Evolutionary conservation across 2,888 invertebrate genomes (phyloP).

Genomic region (Tetheella fluctuosa): DNA sequence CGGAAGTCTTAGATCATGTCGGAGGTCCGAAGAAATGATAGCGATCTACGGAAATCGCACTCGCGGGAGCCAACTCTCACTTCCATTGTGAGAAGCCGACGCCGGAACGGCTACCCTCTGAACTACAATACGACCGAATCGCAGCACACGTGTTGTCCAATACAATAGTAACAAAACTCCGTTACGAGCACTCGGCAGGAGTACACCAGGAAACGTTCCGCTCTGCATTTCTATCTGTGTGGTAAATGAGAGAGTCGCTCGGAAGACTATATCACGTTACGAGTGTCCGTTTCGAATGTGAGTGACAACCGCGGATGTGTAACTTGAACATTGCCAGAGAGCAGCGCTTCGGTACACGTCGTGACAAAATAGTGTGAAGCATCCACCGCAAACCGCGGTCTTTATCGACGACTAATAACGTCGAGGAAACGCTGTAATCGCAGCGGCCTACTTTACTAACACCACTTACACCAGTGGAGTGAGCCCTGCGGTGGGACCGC

Average conservation of each 20-base stretch:
- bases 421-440: slow-evolving; percentile 65
- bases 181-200: slow-evolving; percentile 47
- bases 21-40: slow-evolving; percentile 63
- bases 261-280: slow-evolving; percentile 67
- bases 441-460: slow-evolving; percentile 65
- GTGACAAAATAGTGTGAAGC: slow-evolving; percentile 43
- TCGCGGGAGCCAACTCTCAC: slow-evolving; percentile 69
- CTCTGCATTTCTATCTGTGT: slow-evolving; percentile 72
- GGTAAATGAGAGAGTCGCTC: slow-evolving; percentile 75
- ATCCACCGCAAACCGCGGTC: slow-evolving; percentile 60
- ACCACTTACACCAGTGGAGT: slow-evolving; percentile 60
- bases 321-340: slow-evolving; percentile 61
- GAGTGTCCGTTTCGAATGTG: slow-evolving; percentile 66
- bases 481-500: slow-evolving; percentile 67
- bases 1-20: slow-evolving; percentile 59
- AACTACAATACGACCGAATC: slow-evolving; percentile 64
- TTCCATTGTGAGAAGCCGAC: slow-evolving; percentile 68
- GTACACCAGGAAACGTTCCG: slow-evolving; percentile 78
- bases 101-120: slow-evolving; percentile 72
- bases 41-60: slow-evolving; percentile 67
- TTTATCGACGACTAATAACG: slow-evolving; percentile 66
- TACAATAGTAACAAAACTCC: slow-evolving; percentile 66
- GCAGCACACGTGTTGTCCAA: slow-evolving; percentile 39
- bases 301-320: slow-evolving; percentile 74
- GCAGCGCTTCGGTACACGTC: slow-evolving; percentile 32